Conservation (phyloP, 2,113 vertebrate species). For the Heterotilapia buettikoferi region DNA sequence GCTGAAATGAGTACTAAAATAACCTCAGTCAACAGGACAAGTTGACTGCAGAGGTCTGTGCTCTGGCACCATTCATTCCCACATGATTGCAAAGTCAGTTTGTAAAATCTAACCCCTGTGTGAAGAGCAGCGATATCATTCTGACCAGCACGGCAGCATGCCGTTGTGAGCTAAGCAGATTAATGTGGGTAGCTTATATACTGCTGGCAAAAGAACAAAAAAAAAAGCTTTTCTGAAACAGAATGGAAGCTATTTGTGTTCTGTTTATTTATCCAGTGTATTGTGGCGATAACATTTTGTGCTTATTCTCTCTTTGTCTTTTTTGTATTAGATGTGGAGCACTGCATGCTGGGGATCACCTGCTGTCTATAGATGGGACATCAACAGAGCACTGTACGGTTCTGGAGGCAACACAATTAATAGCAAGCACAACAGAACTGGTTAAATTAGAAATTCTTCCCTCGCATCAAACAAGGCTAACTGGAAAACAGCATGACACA, state of each 20-base stretch:
- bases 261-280: neutral
- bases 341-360: slow-evolving; percentile 85
- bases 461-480: slow-evolving; percentile 79
- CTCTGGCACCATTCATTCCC: neutral
- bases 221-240: neutral
- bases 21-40: neutral
- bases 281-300: neutral
- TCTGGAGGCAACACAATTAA: slow-evolving; percentile 89
- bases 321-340: slow-evolving; percentile 80
- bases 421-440: slow-evolving; percentile 84
- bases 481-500: slow-evolving; percentile 84
- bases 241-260: neutral
- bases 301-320: neutral
- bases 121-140: neutral
- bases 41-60: neutral
- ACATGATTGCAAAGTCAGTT: neutral
- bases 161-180: neutral
- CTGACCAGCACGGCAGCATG: neutral
- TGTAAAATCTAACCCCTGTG: neutral
- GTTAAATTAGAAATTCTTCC: slow-evolving; percentile 89
- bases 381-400: slow-evolving; percentile 91
- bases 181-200: neutral
- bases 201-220: neutral
- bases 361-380: slow-evolving; percentile 92
- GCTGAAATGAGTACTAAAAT: neutral